Base-by-base conservation (phyloP, 2,888 invertebrate genomes). In the Cryptophagus acutangulus region DNA sequence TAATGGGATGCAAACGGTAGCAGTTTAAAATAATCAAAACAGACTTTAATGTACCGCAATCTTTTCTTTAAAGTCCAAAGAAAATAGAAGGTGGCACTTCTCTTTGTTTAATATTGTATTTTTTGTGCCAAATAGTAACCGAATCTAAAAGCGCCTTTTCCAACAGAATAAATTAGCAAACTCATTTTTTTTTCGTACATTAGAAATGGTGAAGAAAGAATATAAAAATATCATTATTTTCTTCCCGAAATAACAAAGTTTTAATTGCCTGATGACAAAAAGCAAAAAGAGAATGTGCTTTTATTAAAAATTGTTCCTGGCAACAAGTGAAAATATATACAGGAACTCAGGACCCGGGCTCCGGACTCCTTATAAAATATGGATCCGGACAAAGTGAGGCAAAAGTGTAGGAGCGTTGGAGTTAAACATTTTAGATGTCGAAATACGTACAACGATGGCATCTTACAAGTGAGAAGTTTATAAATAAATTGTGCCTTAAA, bases 361-460 rank as follows among this genome's bases (percentile, higher is more conserved):
- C n/a, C n/a, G n/a, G n/a, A n/a, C n/a, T n/a, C 10, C 37, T 29
- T 17, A 41, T 41, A 41, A 41, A 41, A 41, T 41, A 41, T 41
- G 41, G 28, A 41, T 34, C 31, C 25, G 33, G 41, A 41, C 41
- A 41, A 41, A 41, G 36, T 41, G 41, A 37, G 31, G 36, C 41
- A 30, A 33, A 41, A 41, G 41, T 25, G 37, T 31, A 31, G 18
- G 36, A 41, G 37, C 41, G 24, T 37, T 26, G 25, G 25, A 28
- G 29, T 34, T 25, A 17, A 16, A 20, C 40, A 35, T 28, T 35
- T 40, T 40, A 40, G 40, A 40, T 25, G 12, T 25, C 34, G 18
- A 15, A 34, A 40, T 15, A 35, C 17, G 10, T 33, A 4, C 25
- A 24, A 33, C n/a, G 28, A 40, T 28, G 34, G 33, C 26, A 17